Conservation (phyloP, 2,888 invertebrate species). For the Ormyrus thymus region DNA sequence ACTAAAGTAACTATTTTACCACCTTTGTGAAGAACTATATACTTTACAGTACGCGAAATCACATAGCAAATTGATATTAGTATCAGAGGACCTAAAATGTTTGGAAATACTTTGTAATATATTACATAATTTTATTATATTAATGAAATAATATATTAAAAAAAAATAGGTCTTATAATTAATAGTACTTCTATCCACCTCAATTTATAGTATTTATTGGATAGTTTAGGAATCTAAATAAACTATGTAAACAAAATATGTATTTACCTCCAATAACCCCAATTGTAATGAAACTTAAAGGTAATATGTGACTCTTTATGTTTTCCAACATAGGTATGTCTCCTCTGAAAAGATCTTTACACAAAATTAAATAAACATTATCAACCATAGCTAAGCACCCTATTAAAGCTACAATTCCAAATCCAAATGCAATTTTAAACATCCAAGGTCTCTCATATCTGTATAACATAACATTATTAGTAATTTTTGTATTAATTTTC, state of each 20-base stretch:
- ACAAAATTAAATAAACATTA: slow-evolving; percentile 45
- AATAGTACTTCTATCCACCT: too few species aligned
- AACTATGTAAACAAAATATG: too few species aligned
- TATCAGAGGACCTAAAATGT: slow-evolving; percentile 51
- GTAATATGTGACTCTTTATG: slow-evolving; percentile 26
- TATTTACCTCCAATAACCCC: slow-evolving; percentile 45
- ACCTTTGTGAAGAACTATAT: slow-evolving; percentile 56
- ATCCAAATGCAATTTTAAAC: slow-evolving; percentile 27
- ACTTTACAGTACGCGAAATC: slow-evolving; percentile 50
- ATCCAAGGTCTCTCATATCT: slow-evolving; percentile 50
- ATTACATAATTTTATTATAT: background rate
- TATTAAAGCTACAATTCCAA: slow-evolving; percentile 23
- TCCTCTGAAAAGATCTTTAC: slow-evolving; percentile 40
- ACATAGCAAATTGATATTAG: slow-evolving; percentile 26
- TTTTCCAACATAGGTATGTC: background rate
- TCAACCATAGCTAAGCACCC: slow-evolving; percentile 49
- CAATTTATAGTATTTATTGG: too few species aligned
- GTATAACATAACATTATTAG: slow-evolving; percentile 56
- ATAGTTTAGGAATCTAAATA: too few species aligned
- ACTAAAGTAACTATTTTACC: slow-evolving; percentile 51
- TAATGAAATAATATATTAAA: background rate
- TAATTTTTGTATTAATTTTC: slow-evolving; percentile 44
- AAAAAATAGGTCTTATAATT: too few species aligned
- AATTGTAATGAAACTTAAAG: slow-evolving; percentile 19
- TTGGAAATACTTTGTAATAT: background rate